Evolutionary conservation across 1,140 invertebrate genomes (phyloP).

Genomic region (Coptotermes formosanus): DNA sequence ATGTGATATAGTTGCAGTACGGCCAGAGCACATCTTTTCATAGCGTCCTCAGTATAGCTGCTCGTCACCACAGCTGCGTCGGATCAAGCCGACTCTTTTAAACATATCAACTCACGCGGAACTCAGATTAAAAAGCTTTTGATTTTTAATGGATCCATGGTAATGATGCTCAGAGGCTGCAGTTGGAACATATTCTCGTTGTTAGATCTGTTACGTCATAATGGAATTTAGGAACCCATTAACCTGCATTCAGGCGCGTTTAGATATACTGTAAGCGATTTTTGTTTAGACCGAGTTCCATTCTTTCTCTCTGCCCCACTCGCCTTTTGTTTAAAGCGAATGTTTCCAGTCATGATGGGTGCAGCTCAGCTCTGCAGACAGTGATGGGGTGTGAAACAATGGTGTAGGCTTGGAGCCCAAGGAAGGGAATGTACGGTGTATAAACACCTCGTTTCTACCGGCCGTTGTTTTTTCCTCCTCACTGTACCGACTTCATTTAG

Average conservation of each 20-base stretch:
- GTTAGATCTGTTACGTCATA: not conserved
- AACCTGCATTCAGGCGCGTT: not conserved
- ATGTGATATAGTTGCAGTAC: not conserved
- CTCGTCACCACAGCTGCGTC: not conserved
- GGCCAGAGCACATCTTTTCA: not conserved
- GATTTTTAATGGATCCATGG: constrained; percentile 7
- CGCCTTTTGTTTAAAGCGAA: not conserved
- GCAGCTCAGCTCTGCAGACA: not conserved
- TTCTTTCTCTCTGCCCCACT: not conserved
- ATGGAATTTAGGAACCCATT: constrained; percentile 7
- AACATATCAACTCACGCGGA: not conserved
- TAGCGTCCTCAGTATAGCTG: not conserved
- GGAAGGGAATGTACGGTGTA: not conserved
- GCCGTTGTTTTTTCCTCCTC: not conserved
- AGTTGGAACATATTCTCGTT: not conserved
- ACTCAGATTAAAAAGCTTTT: not conserved
- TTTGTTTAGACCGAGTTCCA: not conserved
- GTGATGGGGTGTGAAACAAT: not conserved
- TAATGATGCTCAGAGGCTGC: not conserved
- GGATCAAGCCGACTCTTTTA: not conserved
- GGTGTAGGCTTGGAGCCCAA: not conserved
- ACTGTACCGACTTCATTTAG: not conserved
- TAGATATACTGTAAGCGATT: not conserved
- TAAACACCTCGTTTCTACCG: not conserved
- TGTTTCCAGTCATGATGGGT: not conserved